A percentile compares a stretch with the other conserved stretches of the same genome.
Conservation (phyloP, 2,888 invertebrate genomes). For the Ypsolopha sequella region DNA sequence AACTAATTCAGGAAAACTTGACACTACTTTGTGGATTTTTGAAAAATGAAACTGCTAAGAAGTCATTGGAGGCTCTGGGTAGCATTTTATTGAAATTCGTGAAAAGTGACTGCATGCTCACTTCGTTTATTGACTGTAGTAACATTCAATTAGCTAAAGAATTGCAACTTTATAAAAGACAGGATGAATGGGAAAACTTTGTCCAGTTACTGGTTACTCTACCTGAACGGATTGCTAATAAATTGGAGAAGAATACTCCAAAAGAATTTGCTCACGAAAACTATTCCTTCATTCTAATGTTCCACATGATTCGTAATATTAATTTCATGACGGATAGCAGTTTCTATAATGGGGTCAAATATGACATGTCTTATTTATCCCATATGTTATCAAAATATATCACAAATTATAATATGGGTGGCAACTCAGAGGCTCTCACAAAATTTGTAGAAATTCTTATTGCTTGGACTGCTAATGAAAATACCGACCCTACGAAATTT, state of each 20-base stretch:
- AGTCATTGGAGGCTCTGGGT: conserved; percentile 37
- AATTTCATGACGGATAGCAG: conserved; percentile 69
- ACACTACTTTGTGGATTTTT: conserved; percentile 54
- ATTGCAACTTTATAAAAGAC: conserved; percentile 17
- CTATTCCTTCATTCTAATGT: conserved; percentile 71
- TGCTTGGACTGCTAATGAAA: conserved; percentile 48
- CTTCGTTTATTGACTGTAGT: conserved; percentile 50
- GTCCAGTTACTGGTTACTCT: conserved; percentile 75
- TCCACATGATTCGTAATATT: conserved; percentile 72
- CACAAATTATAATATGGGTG: conserved; percentile 63
- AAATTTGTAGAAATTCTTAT: conserved; percentile 68
- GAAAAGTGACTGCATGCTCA: conserved; percentile 70
- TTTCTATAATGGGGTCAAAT: conserved; percentile 28
- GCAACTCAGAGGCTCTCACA: conserved; percentile 51
- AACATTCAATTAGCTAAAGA: conserved; percentile 19
- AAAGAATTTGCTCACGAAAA: conserved; percentile 68
- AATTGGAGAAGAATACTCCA: conserved; percentile 64
- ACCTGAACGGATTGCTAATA: conserved; percentile 80
- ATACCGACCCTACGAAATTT: conserved; percentile 31
- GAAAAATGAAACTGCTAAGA: conserved; percentile 37
- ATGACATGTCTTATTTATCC: conserved; percentile 55
- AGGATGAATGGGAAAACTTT: conserved; percentile 58
- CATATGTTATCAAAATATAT: conserved; percentile 74
- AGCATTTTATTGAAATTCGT: conserved; percentile 57
- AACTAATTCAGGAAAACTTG: conserved; percentile 57